phyloP scores from a whole-genome alignment of 2,888 invertebrate species.

The Chrysolina americana region DNA sequence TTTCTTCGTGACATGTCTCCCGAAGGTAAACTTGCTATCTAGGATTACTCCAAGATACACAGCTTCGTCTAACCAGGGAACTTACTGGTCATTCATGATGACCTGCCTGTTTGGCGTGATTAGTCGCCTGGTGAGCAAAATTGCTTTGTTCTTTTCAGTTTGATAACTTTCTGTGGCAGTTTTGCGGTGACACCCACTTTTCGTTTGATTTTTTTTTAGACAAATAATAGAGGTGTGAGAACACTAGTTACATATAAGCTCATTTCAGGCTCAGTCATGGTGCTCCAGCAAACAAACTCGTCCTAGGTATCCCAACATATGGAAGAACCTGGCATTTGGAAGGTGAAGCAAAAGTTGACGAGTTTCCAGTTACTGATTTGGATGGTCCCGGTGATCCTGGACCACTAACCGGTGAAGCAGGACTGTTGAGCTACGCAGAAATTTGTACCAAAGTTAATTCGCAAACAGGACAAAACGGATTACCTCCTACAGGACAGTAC shows the following conservation, averaged over 20 bases:
- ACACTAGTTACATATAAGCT: too few species aligned
- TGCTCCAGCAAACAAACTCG: constrained; percentile 77
- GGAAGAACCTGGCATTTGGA: constrained; percentile 84
- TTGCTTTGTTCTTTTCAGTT: too few species aligned
- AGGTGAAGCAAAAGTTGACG: constrained; percentile 80
- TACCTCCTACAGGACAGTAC: constrained; percentile 73
- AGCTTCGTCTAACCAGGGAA: too few species aligned
- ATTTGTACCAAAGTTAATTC: constrained; percentile 80
- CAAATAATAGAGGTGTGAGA: background rate
- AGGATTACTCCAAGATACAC: too few species aligned
- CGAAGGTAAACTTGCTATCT: too few species aligned
- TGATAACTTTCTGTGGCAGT: too few species aligned
- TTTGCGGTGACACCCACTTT: too few species aligned
- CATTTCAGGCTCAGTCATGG: constrained; percentile 73
- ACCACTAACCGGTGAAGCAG: constrained; percentile 78
- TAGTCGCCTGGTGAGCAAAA: too few species aligned
- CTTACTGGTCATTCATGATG: too few species aligned
- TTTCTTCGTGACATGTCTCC: too few species aligned
- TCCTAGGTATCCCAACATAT: constrained; percentile 79
- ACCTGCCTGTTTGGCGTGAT: too few species aligned
- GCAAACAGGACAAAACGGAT: constrained; percentile 64
- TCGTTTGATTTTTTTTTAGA: background rate
- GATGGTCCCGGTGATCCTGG: constrained; percentile 82
- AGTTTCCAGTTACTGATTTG: constrained; percentile 78
- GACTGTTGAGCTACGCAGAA: constrained; percentile 83